Percentiles rank a stretch among this genome's conserved stretches.
Conservation (phyloP, 2,888 invertebrate species). For the Tupiocoris notatus region DNA sequence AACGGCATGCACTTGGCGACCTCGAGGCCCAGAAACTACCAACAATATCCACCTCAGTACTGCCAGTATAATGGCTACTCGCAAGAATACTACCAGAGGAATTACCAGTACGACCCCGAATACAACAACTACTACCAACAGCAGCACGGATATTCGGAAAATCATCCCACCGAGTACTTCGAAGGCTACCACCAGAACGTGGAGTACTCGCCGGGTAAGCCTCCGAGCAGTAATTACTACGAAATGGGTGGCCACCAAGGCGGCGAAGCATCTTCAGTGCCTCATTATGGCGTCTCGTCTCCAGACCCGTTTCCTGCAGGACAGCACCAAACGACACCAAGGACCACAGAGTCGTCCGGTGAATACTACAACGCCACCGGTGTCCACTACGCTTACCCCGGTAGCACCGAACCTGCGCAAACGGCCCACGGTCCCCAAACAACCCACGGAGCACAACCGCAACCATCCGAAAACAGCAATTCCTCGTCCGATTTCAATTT, state of each 20-base stretch:
- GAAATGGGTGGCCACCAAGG: constrained; percentile 55
- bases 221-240: constrained; percentile 61
- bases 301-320: constrained; percentile 57
- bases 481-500: constrained; percentile 94
- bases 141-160: constrained; percentile 49
- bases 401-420: constrained; percentile 52
- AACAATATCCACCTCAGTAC: constrained; percentile 48
- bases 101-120: constrained; percentile 50
- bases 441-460: constrained; percentile 50
- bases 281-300: constrained; percentile 55
- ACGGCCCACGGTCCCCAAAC: constrained; percentile 45
- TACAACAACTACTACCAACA: constrained; percentile 43
- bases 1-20: constrained; percentile 41
- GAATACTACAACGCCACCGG: constrained; percentile 70
- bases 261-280: constrained; percentile 59
- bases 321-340: constrained; percentile 60
- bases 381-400: constrained; percentile 61
- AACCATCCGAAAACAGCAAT: constrained; percentile 76
- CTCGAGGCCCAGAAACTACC: constrained; percentile 33
- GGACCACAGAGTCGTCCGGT: constrained; percentile 60
- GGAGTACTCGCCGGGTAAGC: constrained; percentile 51
- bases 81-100: constrained; percentile 58
- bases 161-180: constrained; percentile 53
- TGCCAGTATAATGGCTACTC: constrained; percentile 55
- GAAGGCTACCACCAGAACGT: constrained; percentile 51